phyloP scores from a whole-genome alignment of 2,888 invertebrate species.

The Drosophila prolongata region DNA sequence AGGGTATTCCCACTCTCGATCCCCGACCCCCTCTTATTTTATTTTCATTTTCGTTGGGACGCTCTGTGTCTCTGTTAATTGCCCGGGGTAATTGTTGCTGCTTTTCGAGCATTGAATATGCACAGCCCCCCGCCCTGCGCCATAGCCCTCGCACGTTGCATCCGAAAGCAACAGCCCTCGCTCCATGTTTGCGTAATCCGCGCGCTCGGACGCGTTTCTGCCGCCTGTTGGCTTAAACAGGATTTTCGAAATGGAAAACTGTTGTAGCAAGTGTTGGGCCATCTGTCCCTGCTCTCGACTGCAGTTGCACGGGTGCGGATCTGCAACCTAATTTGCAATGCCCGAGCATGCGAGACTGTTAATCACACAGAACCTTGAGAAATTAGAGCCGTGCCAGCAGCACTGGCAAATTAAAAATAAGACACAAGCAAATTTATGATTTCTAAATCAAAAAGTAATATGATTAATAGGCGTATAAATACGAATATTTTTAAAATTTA shows the following conservation, averaged over 20 bases:
- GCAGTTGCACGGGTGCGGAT: conserved; percentile 23
- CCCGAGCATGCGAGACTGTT: conserved; percentile 15
- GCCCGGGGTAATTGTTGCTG: conserved; percentile 67
- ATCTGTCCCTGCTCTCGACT: conserved; percentile 20
- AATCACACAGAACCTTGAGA: conserved; percentile 15
- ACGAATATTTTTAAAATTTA: too few species aligned
- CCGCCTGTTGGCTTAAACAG: conserved; percentile 52
- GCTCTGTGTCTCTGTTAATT: conserved; percentile 64
- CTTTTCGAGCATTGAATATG: conserved; percentile 50
- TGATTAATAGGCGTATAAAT: too few species aligned
- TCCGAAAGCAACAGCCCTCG: conserved; percentile 12
- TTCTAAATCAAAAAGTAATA: not conserved
- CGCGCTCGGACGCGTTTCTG: conserved; percentile 54
- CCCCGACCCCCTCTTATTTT: not conserved
- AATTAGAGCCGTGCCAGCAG: not conserved
- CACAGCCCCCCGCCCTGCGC: not conserved
- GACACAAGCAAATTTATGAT: not conserved
- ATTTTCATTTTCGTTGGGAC: conserved; percentile 17
- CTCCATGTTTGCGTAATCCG: conserved; percentile 62
- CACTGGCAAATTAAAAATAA: not conserved
- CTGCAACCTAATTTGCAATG: conserved; percentile 33
- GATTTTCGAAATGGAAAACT: conserved; percentile 70
- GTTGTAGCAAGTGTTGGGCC: conserved; percentile 54
- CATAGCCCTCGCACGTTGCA: not conserved
- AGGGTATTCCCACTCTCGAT: not conserved